Percentiles rank a stretch among this genome's conserved stretches.
Conservation (phyloP, 2,797 vertebrate species). For the Xerus rutilus region DNA sequence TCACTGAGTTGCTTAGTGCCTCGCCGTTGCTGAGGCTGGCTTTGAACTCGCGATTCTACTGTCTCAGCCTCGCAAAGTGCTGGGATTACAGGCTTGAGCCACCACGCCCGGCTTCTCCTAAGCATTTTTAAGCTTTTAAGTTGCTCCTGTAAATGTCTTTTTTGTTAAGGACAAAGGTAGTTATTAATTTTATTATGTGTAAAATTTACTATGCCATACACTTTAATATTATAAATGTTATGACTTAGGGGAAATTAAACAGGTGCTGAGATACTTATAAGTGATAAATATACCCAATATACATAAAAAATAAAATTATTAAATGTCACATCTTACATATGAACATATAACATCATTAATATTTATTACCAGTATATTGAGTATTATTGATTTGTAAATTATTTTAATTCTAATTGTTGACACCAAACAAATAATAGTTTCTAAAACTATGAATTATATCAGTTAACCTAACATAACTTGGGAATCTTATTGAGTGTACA, state of each 20-base stretch:
- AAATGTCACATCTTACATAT: neutral
- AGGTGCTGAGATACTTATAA: neutral
- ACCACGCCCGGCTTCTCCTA: no score
- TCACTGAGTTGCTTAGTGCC: no score
- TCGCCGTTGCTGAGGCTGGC: no score
- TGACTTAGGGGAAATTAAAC: neutral
- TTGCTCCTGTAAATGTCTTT: neutral
- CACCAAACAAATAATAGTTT: neutral
- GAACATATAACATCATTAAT: neutral
- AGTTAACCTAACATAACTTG: neutral
- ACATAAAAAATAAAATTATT: neutral
- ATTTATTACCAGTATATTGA: neutral
- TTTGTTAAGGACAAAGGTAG: neutral
- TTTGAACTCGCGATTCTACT: no score
- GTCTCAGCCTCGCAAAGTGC: no score
- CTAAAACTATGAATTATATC: neutral
- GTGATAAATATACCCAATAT: neutral
- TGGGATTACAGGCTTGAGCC: no score
- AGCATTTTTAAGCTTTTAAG: conserved; percentile 40
- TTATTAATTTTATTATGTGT: neutral
- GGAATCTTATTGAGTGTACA: neutral
- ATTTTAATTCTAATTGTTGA: neutral
- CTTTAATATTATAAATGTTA: neutral
- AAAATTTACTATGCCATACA: neutral
- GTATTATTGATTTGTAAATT: neutral